Base-by-base conservation (phyloP, 2,113 vertebrate species). In the Callorhinus ursinus region DNA sequence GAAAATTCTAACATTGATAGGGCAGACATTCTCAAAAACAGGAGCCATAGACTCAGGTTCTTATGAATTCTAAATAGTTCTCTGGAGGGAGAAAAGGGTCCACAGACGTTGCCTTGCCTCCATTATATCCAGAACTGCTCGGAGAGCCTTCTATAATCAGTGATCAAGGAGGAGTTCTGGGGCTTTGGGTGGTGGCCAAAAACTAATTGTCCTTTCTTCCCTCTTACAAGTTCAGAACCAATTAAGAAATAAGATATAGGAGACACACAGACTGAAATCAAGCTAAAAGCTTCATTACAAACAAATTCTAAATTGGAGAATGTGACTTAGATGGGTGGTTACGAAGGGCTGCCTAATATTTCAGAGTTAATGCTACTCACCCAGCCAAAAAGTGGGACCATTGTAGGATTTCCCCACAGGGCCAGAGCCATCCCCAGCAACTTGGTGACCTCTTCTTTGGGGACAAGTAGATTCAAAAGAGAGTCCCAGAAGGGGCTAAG, bases 201-300 rank as follows among this genome's bases (percentile, higher is more conserved):
- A 90, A 77, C 65, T 76, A 85, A 91, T 16, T 76, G 53, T 51
- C 71, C 31, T 94, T 89, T 92, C 80, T 94, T 76, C 28, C 77
- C 31, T 77, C 74, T 81, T 84, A 59, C 7, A 92, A 94, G 67
- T 72, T 92, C 87, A 97, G 80, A 77, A 85, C 49, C 91, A 85
- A 42, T 82, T 93, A 95, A 96, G 67, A 95, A 96, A 88, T 57
- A 90, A 74, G 46, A 85, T 28, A 95, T 2, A 69, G 77, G 57
- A 94, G 51, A 46, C 95, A 65, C 9, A 79, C 2, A 63, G 39
- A 76, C n/a, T 36, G 65, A 85, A 92, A 67, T 53, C 57, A 42
- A 84, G 71, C 61, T 93, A 76, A 93, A 55, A 96, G 76, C 59
- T 65, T 96, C 77, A 91, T 95, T 72, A 85, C 2, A 0, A 88